phyloP scores from a whole-genome alignment of 1,140 invertebrate species.

The Parapsyche elsis region DNA sequence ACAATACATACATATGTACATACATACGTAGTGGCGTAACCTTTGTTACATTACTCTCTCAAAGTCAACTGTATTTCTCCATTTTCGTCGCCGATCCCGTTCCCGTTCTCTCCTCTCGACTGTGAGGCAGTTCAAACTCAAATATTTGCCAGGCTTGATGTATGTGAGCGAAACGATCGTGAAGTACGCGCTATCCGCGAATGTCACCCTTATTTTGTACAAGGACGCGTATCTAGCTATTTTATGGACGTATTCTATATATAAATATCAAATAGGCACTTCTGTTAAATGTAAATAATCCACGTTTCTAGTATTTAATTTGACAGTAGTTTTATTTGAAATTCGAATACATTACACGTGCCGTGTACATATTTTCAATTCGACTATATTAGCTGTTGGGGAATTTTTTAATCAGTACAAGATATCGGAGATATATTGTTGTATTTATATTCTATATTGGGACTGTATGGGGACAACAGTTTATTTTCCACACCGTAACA shows the following conservation, averaged over 20 bases:
- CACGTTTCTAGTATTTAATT: too few species aligned
- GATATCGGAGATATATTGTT: too few species aligned
- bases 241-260: neutral
- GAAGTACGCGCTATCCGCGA: conserved; percentile 9
- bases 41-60: conserved; percentile 32
- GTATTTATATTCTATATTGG: too few species aligned
- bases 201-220: neutral
- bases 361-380: too few species aligned
- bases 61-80: conserved; percentile 34
- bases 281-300: too few species aligned
- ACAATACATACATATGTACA: neutral
- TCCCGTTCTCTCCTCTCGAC: conserved; percentile 1
- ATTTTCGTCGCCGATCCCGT: conserved; percentile 25
- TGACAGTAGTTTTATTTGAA: too few species aligned
- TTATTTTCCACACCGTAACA: too few species aligned
- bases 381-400: too few species aligned
- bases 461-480: too few species aligned
- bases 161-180: conserved; percentile 35
- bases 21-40: conserved; percentile 20
- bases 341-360: too few species aligned
- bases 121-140: conserved; percentile 18
- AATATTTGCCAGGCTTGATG: conserved; percentile 45
- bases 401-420: too few species aligned
- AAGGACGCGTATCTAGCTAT: neutral
- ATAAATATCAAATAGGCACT: neutral